A percentile compares a stretch with the other conserved stretches of the same genome.
Conservation (phyloP, 2,113 vertebrate genomes). For the Corapipo altera region DNA sequence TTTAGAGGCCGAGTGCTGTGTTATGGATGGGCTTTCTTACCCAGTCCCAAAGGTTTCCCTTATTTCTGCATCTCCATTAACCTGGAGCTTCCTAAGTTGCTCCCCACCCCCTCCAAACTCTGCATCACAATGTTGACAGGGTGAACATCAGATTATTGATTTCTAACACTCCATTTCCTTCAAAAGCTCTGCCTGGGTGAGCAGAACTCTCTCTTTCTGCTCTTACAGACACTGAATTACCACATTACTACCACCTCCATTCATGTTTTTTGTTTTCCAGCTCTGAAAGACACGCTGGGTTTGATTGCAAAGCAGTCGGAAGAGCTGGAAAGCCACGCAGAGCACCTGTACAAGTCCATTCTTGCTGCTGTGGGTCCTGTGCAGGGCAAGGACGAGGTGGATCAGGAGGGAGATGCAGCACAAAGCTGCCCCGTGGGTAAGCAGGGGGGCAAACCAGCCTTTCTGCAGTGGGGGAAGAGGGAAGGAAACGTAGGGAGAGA, state of each 20-base stretch:
- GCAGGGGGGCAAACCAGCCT: background rate
- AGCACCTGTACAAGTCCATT: conserved; percentile 80
- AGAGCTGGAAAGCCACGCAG: conserved; percentile 76
- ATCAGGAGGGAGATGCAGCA: background rate
- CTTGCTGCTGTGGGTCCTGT: conserved; percentile 75
- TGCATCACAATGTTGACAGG: background rate
- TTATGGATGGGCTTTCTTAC: background rate
- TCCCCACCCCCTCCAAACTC: background rate
- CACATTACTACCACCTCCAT: accelerated
- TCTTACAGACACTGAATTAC: background rate
- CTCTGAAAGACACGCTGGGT: conserved; percentile 81
- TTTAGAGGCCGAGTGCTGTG: accelerated
- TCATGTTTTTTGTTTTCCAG: conserved; percentile 57
- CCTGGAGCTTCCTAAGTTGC: background rate
- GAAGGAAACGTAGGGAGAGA: background rate
- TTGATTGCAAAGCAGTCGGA: conserved; percentile 82
- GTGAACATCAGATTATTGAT: background rate
- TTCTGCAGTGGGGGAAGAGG: accelerated
- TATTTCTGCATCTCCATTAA: background rate
- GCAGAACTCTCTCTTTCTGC: background rate
- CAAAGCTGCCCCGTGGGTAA: conserved; percentile 42
- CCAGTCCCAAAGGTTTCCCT: background rate
- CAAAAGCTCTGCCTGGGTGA: background rate
- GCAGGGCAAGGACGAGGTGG: background rate
- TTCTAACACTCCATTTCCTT: background rate